Conservation (phyloP, 2,797 vertebrate genomes). For the Enteromius trimaculatus region DNA sequence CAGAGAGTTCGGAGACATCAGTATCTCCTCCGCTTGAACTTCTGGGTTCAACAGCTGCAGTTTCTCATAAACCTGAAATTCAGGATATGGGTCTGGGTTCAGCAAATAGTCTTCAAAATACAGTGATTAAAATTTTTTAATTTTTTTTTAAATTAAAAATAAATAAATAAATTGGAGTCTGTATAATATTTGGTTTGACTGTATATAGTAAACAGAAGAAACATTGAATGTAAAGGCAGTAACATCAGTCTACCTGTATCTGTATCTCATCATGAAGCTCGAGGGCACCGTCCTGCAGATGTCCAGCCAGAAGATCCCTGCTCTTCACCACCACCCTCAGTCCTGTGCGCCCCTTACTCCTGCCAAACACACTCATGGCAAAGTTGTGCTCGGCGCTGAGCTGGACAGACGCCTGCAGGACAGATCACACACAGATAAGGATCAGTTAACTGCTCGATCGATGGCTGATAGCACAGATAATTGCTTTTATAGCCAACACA, state of each 20-base stretch:
- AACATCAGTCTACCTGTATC: conserved; percentile 76
- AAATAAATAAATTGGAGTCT: too few relatives aligned
- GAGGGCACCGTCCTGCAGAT: conserved; percentile 66
- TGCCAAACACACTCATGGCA: conserved; percentile 79
- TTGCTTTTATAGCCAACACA: background rate
- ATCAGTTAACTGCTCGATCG: background rate
- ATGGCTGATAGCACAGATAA: too few relatives aligned
- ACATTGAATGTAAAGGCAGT: background rate
- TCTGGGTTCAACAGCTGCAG: conserved; percentile 84
- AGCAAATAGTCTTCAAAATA: conserved; percentile 58
- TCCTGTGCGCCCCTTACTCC: conserved; percentile 77
- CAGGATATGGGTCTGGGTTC: conserved; percentile 55
- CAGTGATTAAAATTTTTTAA: too few relatives aligned
- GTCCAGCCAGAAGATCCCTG: conserved; percentile 66
- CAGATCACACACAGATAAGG: conserved; percentile 7
- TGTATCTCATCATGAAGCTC: conserved; percentile 82
- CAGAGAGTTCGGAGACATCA: conserved; percentile 93
- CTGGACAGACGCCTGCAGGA: conserved; percentile 81
- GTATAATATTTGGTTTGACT: too few relatives aligned
- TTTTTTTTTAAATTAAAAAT: too few relatives aligned
- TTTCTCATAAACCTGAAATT: conserved; percentile 90
- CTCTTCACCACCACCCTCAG: conserved; percentile 78
- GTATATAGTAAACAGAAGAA: background rate
- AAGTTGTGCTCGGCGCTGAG: conserved; percentile 87
- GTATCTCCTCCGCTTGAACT: conserved; percentile 82